Evolutionary conservation across 2,888 invertebrate species (phyloP).

Genomic region (Oscheius myriophilus): DNA sequence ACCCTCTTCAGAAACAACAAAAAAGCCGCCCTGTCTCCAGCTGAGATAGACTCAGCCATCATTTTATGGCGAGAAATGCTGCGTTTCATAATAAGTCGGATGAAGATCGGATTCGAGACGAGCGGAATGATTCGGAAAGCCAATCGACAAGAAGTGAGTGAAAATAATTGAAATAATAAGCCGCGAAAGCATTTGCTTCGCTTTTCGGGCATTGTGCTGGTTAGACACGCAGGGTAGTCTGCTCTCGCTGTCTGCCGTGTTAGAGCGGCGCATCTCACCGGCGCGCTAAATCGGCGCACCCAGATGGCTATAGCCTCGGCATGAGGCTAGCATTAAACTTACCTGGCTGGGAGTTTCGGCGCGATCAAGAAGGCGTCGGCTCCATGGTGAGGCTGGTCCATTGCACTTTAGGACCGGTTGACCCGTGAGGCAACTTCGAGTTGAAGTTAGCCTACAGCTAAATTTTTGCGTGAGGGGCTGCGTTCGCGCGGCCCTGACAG

Average conservation of each 20-base stretch:
- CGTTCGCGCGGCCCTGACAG: slow-evolving; percentile 70
- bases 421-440: slow-evolving; percentile 81
- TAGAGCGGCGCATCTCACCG: too few species aligned
- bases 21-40: slow-evolving; percentile 38
- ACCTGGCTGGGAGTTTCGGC: slow-evolving; percentile 81
- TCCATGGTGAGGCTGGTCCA: slow-evolving; percentile 80
- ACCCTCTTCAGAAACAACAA: slow-evolving; percentile 36
- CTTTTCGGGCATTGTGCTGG: too few species aligned
- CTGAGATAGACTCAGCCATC: slow-evolving; percentile 56
- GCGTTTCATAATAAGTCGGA: slow-evolving; percentile 51
- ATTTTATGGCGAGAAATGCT: slow-evolving; percentile 57
- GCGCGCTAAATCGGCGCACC: too few species aligned
- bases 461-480: slow-evolving; percentile 69
- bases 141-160: slow-evolving; percentile 37
- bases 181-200: too few species aligned
- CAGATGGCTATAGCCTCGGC: too few species aligned
- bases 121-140: slow-evolving; percentile 51
- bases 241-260: too few species aligned
- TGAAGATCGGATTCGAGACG: slow-evolving; percentile 50
- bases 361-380: slow-evolving; percentile 81
- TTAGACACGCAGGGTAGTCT: too few species aligned
- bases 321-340: slow-evolving; percentile 73
- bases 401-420: slow-evolving; percentile 81
- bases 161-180: too few species aligned
- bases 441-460: slow-evolving; percentile 73